phyloP scores from a whole-genome alignment of 1,140 invertebrate species.

The Ceratosolen solmsi region DNA sequence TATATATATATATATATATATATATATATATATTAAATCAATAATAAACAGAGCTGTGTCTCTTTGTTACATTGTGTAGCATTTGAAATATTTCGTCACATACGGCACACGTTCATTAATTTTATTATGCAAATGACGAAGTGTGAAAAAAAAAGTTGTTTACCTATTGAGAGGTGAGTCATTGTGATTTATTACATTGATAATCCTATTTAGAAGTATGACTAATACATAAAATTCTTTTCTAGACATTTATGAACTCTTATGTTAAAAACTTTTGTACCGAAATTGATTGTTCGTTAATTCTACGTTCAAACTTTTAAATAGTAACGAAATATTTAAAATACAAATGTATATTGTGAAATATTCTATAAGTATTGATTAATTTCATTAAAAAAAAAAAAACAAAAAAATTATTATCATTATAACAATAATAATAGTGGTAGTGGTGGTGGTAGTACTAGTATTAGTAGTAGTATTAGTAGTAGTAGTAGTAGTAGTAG shows the following conservation, averaged over 20 bases:
- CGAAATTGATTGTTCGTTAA: conserved; percentile 22
- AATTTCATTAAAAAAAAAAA: too few relatives aligned
- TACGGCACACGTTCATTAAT: conserved; percentile 15
- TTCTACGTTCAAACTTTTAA: not conserved
- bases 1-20: too few relatives aligned
- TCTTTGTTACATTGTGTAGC: not conserved
- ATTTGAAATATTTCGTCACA: conserved; percentile 35
- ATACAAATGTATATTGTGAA: too few relatives aligned
- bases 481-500: too few relatives aligned
- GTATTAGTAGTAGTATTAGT: too few relatives aligned
- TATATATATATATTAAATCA: not conserved
- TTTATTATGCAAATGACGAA: conserved; percentile 46
- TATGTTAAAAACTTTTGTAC: conserved; percentile 10
- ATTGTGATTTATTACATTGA: conserved; percentile 39
- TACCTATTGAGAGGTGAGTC: conserved; percentile 31
- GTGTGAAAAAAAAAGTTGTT: conserved; percentile 8
- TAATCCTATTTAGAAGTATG: conserved; percentile 41
- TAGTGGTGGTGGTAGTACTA: too few relatives aligned
- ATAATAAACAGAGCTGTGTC: not conserved
- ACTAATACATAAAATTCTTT: conserved; percentile 32
- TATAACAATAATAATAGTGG: too few relatives aligned
- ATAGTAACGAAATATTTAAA: not conserved
- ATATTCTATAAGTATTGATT: too few relatives aligned
- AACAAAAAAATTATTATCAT: too few relatives aligned
- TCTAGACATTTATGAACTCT: conserved; percentile 22